Conservation (phyloP, 2,888 invertebrate species). For the Drosophila multiciliata region DNA sequence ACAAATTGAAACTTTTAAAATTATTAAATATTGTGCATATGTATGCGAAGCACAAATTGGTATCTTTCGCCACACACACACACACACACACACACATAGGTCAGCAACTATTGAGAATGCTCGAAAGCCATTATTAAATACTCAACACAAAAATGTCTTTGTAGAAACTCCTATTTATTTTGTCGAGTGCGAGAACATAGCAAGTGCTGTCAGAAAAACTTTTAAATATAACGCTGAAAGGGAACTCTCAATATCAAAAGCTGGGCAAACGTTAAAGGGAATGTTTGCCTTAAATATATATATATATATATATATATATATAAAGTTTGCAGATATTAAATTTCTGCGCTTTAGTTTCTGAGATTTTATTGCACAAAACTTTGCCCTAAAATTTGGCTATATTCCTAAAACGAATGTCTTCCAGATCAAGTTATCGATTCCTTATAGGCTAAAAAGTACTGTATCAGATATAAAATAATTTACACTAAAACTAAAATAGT, state of each 20-base stretch:
- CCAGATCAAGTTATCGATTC: neutral
- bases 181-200: slow-evolving; percentile 15
- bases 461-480: neutral
- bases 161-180: slow-evolving; percentile 7
- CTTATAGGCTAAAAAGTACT: neutral
- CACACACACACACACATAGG: neutral
- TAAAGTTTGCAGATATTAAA: neutral
- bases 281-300: neutral
- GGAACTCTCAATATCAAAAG: neutral
- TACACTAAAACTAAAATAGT: neutral
- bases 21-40: slow-evolving; percentile 20
- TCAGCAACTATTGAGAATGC: slow-evolving; percentile 3
- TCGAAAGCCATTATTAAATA: neutral
- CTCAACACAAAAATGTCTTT: neutral
- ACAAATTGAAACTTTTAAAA: slow-evolving; percentile 17
- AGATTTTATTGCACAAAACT: neutral
- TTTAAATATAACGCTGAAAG: slow-evolving; percentile 1
- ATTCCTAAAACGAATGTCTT: neutral
- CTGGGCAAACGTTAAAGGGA: neutral
- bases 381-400: neutral
- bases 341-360: neutral
- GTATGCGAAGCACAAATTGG: neutral
- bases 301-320: neutral
- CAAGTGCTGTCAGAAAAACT: slow-evolving; percentile 30
- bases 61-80: neutral